Conservation (phyloP, 1,140 invertebrate species). For the Leguminivora glycinivorella region DNA sequence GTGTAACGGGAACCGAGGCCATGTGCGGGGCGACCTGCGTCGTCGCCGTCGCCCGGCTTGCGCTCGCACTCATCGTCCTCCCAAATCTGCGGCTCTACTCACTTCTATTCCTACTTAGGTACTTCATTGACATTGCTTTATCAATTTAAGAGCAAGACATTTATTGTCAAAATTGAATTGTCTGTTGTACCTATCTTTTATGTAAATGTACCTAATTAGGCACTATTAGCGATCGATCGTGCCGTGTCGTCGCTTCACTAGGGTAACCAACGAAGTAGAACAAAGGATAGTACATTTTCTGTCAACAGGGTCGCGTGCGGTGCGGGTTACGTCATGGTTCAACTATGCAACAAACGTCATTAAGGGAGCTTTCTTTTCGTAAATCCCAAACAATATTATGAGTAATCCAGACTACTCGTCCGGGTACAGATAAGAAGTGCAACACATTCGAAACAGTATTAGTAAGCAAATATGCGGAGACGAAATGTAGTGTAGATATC, state of each 20-base stretch:
- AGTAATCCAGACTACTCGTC: slow-evolving; percentile 9
- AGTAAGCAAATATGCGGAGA: slow-evolving; percentile 25
- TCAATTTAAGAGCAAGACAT: no score
- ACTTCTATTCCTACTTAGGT: neutral
- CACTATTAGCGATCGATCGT: neutral
- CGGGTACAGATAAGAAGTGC: slow-evolving; percentile 18
- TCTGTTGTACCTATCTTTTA: neutral
- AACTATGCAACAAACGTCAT: slow-evolving; percentile 29
- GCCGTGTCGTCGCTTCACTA: neutral
- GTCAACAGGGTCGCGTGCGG: neutral
- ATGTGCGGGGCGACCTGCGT: no score
- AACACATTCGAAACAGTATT: slow-evolving; percentile 23
- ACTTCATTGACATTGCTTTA: neutral
- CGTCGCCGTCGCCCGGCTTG: neutral
- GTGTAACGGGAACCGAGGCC: slow-evolving; percentile 36
- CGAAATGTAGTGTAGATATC: slow-evolving; percentile 13
- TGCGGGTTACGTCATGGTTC: slow-evolving; percentile 34
- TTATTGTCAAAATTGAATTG: no score
- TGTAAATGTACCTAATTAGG: no score
- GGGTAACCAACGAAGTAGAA: neutral
- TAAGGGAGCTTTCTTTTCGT: slow-evolving; percentile 15
- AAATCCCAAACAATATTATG: slow-evolving; percentile 34
- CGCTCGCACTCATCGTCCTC: slow-evolving; percentile 6
- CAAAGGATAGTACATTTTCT: slow-evolving; percentile 5
- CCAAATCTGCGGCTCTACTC: neutral